A percentile compares a stretch with the other conserved stretches of the same genome.
phyloP scores from a whole-genome alignment of 2,797 vertebrate species.

The Ptychobarbus kaznakovi region DNA sequence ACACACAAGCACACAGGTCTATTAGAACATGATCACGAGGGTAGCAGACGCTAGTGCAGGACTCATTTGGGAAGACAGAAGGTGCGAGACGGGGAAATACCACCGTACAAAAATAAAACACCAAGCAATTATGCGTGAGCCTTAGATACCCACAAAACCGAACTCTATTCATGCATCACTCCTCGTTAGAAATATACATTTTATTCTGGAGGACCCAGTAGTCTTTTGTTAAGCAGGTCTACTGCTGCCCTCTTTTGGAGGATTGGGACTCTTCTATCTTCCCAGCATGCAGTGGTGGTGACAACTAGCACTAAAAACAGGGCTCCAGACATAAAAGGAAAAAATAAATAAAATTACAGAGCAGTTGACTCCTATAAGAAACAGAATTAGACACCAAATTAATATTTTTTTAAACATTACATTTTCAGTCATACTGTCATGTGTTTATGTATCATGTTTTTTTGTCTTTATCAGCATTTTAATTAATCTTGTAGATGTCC shows the following conservation, averaged over 20 bases:
- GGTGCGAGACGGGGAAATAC: neutral
- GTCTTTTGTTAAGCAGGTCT: neutral
- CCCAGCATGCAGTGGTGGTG: neutral
- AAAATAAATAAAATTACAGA: neutral
- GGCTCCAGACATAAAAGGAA: neutral
- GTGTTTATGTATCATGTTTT: too few relatives aligned
- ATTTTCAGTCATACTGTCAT: too few relatives aligned
- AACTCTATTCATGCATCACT: neutral
- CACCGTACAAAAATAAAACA: neutral
- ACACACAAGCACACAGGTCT: conserved; percentile 51
- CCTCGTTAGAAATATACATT: neutral
- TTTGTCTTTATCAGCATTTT: neutral
- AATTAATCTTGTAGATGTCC: neutral
- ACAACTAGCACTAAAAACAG: neutral
- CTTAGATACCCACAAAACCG: neutral
- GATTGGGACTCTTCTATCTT: conserved; percentile 8
- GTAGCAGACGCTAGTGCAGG: neutral
- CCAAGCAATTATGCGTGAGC: neutral
- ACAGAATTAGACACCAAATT: too few relatives aligned
- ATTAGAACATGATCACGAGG: neutral
- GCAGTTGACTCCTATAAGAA: neutral
- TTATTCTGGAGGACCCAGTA: neutral
- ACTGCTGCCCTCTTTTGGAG: conserved; percentile 70
- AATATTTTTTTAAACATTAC: too few relatives aligned
- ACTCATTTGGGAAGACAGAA: neutral